Evolutionary conservation across 1,140 invertebrate species (phyloP).

Genomic region (Anastrepha obliqua): DNA sequence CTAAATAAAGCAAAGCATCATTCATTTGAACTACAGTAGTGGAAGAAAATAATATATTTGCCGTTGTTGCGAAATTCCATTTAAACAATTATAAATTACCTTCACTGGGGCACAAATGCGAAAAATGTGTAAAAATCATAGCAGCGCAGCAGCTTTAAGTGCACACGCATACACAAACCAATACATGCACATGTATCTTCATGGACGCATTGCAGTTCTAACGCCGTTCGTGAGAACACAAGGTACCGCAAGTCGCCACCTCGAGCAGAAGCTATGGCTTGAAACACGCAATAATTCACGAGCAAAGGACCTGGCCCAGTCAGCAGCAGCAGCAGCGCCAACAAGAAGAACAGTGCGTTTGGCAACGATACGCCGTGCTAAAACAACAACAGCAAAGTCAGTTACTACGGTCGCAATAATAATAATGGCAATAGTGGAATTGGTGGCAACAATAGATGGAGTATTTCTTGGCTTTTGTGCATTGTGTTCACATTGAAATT

Average conservation of each 20-base stretch:
- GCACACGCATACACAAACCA: background rate
- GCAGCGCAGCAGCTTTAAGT: conserved; percentile 6
- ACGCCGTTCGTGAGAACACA: background rate
- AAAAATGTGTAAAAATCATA: conserved; percentile 37
- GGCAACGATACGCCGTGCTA: background rate
- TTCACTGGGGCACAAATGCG: conserved; percentile 36
- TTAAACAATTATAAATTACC: conserved; percentile 33
- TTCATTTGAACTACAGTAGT: background rate
- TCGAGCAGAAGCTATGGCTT: background rate
- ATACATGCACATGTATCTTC: background rate
- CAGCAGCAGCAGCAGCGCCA: background rate
- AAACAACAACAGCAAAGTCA: background rate
- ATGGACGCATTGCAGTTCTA: background rate
- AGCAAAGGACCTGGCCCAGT: conserved; percentile 7
- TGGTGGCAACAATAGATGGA: conserved; percentile 23
- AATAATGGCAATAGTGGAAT: background rate
- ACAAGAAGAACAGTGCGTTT: background rate
- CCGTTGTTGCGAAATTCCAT: background rate
- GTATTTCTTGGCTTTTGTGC: conserved; percentile 28
- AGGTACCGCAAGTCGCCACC: conserved; percentile 32
- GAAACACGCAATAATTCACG: conserved; percentile 35
- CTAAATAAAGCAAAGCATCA: background rate
- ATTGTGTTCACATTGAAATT: conserved; percentile 14
- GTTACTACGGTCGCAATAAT: background rate
- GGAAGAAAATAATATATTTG: background rate